Percentiles rank a stretch among this genome's conserved stretches.
Conservation (phyloP, 1,140 invertebrate genomes). For the Papilio machaon region DNA sequence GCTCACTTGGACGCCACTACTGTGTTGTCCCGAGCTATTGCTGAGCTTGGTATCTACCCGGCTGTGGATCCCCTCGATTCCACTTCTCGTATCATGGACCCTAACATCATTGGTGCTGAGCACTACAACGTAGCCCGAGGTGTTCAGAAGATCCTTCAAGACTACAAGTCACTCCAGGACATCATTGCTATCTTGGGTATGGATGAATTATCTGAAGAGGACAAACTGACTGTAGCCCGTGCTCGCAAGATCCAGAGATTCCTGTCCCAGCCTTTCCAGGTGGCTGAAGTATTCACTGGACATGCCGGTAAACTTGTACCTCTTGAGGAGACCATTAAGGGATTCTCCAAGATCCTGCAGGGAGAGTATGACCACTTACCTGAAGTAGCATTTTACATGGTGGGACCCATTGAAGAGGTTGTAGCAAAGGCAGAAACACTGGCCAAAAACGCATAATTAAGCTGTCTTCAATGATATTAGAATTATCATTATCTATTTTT, state of each 20-base stretch:
- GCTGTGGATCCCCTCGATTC: constrained; percentile 99
- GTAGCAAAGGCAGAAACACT: constrained; percentile 95
- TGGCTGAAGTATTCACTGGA: constrained; percentile 96
- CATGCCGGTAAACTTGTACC: constrained; percentile 96
- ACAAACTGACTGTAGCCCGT: constrained; percentile 97
- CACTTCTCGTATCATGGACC: constrained; percentile 99
- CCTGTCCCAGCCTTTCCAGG: constrained; percentile 98
- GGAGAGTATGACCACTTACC: constrained; percentile 98
- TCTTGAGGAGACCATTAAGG: constrained; percentile 94
- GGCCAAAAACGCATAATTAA: constrained; percentile 79
- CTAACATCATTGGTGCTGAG: constrained; percentile 96
- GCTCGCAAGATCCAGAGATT: constrained; percentile 99
- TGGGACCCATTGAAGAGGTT: constrained; percentile 98
- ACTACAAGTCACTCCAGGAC: constrained; percentile 97
- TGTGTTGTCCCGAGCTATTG: constrained; percentile 98
- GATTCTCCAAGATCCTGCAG: constrained; percentile 87
- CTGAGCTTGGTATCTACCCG: constrained; percentile 96
- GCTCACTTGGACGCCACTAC: constrained; percentile 99
- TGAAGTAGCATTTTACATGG: constrained; percentile 99
- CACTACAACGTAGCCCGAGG: constrained; percentile 98
- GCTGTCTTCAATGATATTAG: neutral
- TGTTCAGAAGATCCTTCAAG: constrained; percentile 98
- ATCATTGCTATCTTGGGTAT: constrained; percentile 99
- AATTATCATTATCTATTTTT: constrained; percentile 27
- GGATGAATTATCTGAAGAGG: constrained; percentile 99